Evolutionary conservation across 2,113 vertebrate genomes (phyloP), one percentile per base, ranked within the genome.

Genomic region (Caranx ignobilis): DNA sequence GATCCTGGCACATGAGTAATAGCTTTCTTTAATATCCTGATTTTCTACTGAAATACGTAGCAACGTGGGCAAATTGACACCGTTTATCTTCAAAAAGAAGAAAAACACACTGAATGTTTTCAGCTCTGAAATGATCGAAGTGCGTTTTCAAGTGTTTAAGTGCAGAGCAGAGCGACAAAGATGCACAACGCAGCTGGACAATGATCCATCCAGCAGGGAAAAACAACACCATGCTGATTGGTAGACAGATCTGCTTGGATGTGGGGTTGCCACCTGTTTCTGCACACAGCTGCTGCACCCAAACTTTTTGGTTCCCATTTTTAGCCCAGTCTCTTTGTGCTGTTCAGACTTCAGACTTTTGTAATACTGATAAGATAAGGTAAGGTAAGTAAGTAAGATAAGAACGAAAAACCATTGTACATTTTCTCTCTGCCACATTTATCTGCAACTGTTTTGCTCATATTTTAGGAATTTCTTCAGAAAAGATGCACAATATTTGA

Each of bases 201-300:
- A 63, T 48, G 68, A 68, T 21, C 60, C 63, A 60, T 16, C 71
- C 35, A 37, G 19, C 4, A 11, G 45, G 37, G 31, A 68, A 43
- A 45, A 31, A 54, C 31, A 63, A 56, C 21, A 18, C 9, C 6
- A 2, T n/a, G 19, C 52, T 84, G 63, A 79, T 76, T 72, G 77
- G 82, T 35, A 67, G 65, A 83, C 71, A 72, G 73, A 43, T 12
- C 64, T 75, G 57, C 76, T 55, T 32, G 52, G 56, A 32, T 83
- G 78, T 71, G 75, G 47, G 57, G 41, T 34, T 71, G 9, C 88
- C 92, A 94, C 89, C 90, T 94, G 93, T 93, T 91, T 61, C 18
- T 75, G 56, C 67, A 19, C 35, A 64, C 91, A 91, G 89, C 92
- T 93, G 91, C 85, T 79, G 75, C 86, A 57, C 60, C 48, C 73